Conservation (phyloP, 64 coral and sea anemone genomes). For the Stichodactyla helianthus region DNA sequence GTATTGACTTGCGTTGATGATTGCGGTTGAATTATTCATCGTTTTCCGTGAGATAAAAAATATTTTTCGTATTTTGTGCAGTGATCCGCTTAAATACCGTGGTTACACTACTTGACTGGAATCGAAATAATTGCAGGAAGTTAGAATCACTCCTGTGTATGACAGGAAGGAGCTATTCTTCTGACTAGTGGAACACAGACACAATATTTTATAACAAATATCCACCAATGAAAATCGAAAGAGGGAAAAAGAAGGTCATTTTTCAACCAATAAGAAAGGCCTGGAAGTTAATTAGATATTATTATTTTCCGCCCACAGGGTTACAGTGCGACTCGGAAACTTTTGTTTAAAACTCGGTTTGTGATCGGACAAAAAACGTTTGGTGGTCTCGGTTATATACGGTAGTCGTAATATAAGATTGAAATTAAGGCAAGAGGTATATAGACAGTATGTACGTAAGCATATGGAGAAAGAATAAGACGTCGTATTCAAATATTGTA, state of each 20-base stretch:
- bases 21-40: neutral
- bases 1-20: neutral
- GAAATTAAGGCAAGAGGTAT: no score
- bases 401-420: no score
- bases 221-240: neutral
- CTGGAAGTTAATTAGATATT: neutral
- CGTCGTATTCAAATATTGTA: no score
- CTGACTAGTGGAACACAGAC: neutral
- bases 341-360: no score
- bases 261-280: neutral
- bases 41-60: neutral
- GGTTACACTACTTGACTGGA: no score
- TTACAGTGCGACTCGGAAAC: no score
- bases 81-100: neutral
- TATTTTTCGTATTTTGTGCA: neutral
- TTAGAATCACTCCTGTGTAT: no score
- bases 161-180: neutral
- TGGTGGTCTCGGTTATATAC: no score
- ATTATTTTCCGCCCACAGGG: neutral
- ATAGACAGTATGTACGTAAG: no score
- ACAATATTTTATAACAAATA: neutral
- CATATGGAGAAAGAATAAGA: no score
- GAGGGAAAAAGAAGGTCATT: neutral
- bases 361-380: no score
- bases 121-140: no score